These are phyloP conservation scores for Phalacrocorax brasilianus DNA, from an alignment of 2,113 vertebrate species.

Conservation along the genomic window DNA sequence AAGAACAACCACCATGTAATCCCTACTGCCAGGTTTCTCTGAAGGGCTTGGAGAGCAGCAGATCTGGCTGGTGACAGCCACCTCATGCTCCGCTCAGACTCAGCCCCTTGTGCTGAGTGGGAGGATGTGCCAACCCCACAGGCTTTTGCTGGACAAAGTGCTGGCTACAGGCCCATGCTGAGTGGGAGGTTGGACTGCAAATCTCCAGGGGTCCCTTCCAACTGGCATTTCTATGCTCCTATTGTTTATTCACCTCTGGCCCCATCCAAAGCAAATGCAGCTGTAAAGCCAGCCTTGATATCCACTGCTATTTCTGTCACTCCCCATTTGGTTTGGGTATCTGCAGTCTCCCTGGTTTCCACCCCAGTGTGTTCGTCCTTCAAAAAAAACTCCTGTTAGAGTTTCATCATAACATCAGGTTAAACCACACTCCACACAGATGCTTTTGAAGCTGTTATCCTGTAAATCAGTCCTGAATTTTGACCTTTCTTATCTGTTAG, in stretches of 20 bases:
- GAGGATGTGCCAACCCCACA: background rate
- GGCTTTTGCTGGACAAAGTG: background rate
- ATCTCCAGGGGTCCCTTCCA: background rate
- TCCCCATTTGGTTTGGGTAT: accelerated
- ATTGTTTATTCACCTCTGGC: background rate
- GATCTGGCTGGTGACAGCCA: background rate
- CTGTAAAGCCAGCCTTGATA: background rate
- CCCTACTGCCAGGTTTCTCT: background rate
- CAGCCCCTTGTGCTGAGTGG: background rate
- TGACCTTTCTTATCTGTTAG: background rate
- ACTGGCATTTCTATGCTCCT: background rate
- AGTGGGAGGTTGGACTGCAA: accelerated
- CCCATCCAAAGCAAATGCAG: background rate
- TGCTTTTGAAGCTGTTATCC: background rate
- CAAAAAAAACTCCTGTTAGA: background rate
- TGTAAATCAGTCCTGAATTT: background rate
- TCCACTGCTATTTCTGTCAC: background rate
- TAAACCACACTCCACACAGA: background rate
- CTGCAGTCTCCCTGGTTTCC: background rate
- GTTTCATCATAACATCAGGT: background rate
- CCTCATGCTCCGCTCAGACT: background rate
- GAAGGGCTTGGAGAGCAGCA: background rate
- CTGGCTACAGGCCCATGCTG: accelerated
- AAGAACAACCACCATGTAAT: too few relatives aligned
- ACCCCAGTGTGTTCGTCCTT: background rate